phyloP scores from a whole-genome alignment of 2,113 vertebrate species.

The Myrmecophaga tridactyla region DNA sequence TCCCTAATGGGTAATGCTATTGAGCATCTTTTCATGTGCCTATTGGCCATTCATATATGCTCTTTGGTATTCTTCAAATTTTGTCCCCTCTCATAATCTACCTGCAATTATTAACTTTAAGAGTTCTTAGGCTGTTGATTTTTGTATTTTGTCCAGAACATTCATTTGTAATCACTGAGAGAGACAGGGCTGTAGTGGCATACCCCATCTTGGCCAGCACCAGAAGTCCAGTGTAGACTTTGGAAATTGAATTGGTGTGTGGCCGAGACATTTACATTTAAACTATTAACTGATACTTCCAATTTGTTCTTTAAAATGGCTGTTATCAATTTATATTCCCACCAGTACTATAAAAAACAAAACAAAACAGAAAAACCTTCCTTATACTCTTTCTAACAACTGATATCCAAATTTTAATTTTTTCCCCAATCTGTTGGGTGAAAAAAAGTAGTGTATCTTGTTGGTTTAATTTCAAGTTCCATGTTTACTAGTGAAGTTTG shows the following conservation, averaged over 20 bases:
- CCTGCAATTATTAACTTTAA: neutral
- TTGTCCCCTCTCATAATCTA: neutral
- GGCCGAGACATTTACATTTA: neutral
- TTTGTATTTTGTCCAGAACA: neutral
- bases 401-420: neutral
- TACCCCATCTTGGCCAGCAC: neutral
- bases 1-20: neutral
- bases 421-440: neutral
- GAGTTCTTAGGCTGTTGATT: neutral
- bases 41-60: neutral
- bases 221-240: neutral
- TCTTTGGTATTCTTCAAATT: neutral
- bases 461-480: constrained; percentile 33
- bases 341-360: neutral
- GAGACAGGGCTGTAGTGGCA: neutral
- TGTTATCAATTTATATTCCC: neutral
- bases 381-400: neutral
- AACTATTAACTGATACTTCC: neutral
- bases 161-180: neutral
- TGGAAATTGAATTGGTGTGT: neutral
- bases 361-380: too few relatives aligned
- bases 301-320: neutral
- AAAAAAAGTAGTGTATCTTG: neutral
- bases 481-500: neutral
- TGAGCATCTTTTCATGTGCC: neutral